Evolutionary conservation across 2,113 vertebrate genomes (phyloP), one percentile per base, ranked within the genome.

Genomic region (Taurulus bubalis): DNA sequence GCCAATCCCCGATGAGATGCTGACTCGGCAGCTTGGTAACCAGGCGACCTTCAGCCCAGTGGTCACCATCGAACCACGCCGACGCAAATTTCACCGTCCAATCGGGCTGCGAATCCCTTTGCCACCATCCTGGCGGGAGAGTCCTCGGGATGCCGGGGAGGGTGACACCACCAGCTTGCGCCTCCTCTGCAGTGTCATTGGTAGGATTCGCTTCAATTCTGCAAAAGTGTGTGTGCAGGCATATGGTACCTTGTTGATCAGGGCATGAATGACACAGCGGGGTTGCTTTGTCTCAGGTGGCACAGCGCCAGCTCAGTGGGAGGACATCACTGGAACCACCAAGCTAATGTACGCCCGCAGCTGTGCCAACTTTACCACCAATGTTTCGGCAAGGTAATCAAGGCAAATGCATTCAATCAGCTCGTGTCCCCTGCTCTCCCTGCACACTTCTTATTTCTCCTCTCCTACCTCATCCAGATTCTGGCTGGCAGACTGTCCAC

Each of bases 21-120:
- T 99, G 89, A 98, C 97, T 2, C 96, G 96, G 77, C 96, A 99
- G 60, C 95, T 99, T 65, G 98, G 98, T 58, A 99, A 99, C 92
- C 98, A 99, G 92, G 98, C 98, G 0, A 99, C 98, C 0, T 99
- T 99, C 96, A 98, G 98, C 92, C 98, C 98, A 9, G 98, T 99
- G 0, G 97, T 99, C 66, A 99, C 98, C 0, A 97, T 99, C 77
- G 98, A 99, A 79, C 98, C 98, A 0, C 95, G 98, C 2, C 94
- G 98, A 47, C 96, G 98, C 82, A 99, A 99, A 89, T 99, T 99
- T 87, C 98, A 99, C 89, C 96, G 97, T 4, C 98, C 98, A 76
- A 99, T 99, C 0, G 98, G 97, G 0, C 93, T 99, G 72, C 96
- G 97, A 28, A 97, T 99, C 90, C 97, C 97, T 0, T 90, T 99